Conservation (phyloP, 1,140 invertebrate genomes). For the Drosophila orosa region DNA sequence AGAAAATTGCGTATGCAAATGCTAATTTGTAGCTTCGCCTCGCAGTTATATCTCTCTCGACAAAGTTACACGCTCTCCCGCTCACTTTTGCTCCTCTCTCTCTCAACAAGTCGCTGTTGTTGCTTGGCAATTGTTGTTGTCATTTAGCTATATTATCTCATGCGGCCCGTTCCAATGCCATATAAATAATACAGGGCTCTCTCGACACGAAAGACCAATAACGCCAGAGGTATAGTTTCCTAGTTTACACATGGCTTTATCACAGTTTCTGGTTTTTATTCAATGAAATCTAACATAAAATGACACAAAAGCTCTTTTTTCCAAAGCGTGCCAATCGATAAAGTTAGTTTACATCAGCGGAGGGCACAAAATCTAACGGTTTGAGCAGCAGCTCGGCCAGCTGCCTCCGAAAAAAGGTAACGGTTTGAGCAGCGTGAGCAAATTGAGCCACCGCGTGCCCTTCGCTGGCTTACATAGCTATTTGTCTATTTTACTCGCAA, state of each 20-base stretch:
- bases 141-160: constrained; percentile 70
- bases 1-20: constrained; percentile 84
- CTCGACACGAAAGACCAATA: neutral
- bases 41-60: constrained; percentile 23
- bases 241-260: neutral
- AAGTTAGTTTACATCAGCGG: no score
- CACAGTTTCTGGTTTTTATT: neutral
- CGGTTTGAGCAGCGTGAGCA: no score
- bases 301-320: neutral
- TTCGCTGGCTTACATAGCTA: neutral
- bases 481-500: neutral
- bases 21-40: constrained; percentile 59
- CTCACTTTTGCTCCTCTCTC: constrained; percentile 8
- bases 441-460: no score
- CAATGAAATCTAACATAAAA: neutral
- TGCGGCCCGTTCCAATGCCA: constrained; percentile 40
- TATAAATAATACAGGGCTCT: constrained; percentile 14
- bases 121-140: constrained; percentile 73
- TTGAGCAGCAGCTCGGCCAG: no score
- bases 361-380: no score
- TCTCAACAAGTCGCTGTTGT: constrained; percentile 77
- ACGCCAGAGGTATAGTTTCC: neutral
- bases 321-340: neutral
- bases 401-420: no score
- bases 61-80: constrained; percentile 2